phyloP scores from a whole-genome alignment of 2,888 invertebrate species.

The Patella ulyssiponensis region DNA sequence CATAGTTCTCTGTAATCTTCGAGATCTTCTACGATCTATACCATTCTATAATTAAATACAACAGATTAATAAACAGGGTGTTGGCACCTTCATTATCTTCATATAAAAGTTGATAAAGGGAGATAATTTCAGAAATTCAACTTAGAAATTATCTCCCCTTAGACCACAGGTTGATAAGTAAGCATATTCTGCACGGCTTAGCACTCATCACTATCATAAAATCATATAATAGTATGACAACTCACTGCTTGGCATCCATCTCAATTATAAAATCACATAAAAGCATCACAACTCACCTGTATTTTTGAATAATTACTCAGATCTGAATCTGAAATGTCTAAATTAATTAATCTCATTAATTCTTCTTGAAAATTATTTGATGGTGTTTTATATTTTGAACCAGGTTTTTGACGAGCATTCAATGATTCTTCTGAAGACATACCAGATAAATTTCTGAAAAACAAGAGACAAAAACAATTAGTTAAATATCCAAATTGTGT shows the following conservation, averaged over 20 bases:
- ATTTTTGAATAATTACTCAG: conserved; percentile 41
- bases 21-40: conserved; percentile 38
- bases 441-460: conserved; percentile 60
- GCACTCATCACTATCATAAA: no score
- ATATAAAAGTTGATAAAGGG: no score
- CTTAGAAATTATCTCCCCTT: no score
- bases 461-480: not conserved
- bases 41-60: conserved; percentile 19
- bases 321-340: conserved; percentile 59
- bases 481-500: no score
- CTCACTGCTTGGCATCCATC: no score
- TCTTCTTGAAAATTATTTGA: conserved; percentile 84
- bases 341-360: conserved; percentile 87
- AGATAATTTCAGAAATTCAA: no score
- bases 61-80: no score
- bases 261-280: not conserved
- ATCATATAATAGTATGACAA: no score
- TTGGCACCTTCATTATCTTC: no score
- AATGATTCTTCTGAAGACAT: conserved; percentile 67
- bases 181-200: no score
- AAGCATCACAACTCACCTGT: conserved; percentile 34
- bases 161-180: no score
- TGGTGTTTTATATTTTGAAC: conserved; percentile 42
- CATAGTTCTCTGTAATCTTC: conserved; percentile 66
- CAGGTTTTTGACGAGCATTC: conserved; percentile 58